These are phyloP conservation scores for Poeciliopsis turneri DNA, from an alignment of 2,797 vertebrate species.

Conservation along the genomic window DNA sequence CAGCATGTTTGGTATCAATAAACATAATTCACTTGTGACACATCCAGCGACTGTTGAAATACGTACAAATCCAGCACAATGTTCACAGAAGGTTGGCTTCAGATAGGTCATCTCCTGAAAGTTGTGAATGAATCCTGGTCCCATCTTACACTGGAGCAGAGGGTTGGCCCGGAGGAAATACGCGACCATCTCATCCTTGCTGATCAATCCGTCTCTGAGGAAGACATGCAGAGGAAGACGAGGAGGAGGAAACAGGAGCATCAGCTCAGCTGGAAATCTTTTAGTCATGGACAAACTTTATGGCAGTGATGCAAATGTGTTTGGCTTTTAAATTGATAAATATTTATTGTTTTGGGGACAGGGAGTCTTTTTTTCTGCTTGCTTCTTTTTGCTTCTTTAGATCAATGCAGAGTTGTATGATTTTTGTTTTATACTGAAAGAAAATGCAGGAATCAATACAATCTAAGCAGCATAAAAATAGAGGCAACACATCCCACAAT, in stretches of 20 bases:
- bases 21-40: background rate
- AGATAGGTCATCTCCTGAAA: constrained; percentile 98
- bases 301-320: background rate
- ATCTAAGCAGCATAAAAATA: too few species aligned
- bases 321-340: background rate
- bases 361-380: too few species aligned
- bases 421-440: background rate
- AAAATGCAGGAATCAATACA: background rate
- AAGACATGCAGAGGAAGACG: background rate
- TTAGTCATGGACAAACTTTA: background rate
- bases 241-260: background rate
- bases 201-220: constrained; percentile 92
- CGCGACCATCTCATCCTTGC: constrained; percentile 98
- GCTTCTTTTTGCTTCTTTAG: background rate
- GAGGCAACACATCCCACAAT: too few species aligned
- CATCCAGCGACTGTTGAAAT: constrained; percentile 23
- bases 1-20: constrained; percentile 12
- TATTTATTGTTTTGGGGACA: background rate
- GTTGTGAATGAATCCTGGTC: constrained; percentile 94
- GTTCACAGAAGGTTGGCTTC: constrained; percentile 97
- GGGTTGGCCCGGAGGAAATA: constrained; percentile 97
- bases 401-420: background rate
- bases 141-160: constrained; percentile 95
- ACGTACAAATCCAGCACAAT: constrained; percentile 98
- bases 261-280: background rate